Evolutionary conservation across 2,888 invertebrate species (phyloP).

Genomic region (Liodrosophila aerea): DNA sequence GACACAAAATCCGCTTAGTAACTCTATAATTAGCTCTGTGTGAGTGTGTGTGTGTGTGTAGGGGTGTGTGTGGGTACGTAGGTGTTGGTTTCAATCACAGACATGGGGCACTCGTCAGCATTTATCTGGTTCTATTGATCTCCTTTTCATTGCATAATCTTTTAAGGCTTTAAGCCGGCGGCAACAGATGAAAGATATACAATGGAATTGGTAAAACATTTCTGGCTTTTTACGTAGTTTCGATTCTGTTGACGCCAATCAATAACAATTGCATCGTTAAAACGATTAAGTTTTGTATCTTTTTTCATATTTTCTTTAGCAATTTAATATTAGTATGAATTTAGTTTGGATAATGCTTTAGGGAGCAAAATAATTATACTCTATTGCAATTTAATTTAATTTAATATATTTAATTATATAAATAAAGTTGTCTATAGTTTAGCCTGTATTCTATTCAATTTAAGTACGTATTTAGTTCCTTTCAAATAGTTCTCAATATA

Average conservation of each 20-base stretch:
- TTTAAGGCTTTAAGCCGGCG: slow-evolving; percentile 39
- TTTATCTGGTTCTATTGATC: slow-evolving; percentile 16
- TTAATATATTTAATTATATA: no score
- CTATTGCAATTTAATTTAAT: no score
- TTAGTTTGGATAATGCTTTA: slow-evolving; percentile 7
- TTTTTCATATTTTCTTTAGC: slow-evolving; percentile 14
- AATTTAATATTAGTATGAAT: slow-evolving; percentile 16
- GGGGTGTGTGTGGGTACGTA: slow-evolving; percentile 1
- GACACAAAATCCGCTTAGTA: slow-evolving; percentile 68
- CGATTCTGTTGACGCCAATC: slow-evolving; percentile 50
- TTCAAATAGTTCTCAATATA: not conserved
- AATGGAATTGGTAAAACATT: not conserved
- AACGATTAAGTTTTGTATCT: slow-evolving; percentile 67
- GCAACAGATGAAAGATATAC: slow-evolving; percentile 6
- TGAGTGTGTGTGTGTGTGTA: slow-evolving; percentile 7
- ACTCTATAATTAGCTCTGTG: slow-evolving; percentile 57
- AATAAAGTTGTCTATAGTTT: no score
- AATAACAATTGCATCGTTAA: slow-evolving; percentile 56
- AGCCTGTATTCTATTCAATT: no score
- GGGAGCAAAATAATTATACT: no score
- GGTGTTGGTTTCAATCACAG: not conserved
- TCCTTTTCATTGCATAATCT: slow-evolving; percentile 65
- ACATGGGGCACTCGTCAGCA: slow-evolving; percentile 11
- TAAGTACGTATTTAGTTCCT: no score
- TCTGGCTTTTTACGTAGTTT: not conserved